phyloP scores from a whole-genome alignment of 2,888 invertebrate genomes.

The Philhelius pedissequus region DNA sequence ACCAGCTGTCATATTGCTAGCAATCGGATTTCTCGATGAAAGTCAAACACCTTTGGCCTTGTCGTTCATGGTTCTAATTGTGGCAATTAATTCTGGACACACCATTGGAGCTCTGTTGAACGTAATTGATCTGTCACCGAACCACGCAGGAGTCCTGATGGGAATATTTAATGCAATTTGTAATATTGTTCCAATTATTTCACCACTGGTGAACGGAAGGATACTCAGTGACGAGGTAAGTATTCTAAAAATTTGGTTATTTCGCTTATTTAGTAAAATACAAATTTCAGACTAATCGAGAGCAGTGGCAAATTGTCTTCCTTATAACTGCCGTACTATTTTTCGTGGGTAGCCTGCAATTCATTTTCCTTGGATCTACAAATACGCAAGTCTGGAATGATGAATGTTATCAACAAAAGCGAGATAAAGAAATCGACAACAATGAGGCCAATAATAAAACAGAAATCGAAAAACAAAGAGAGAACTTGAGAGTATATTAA shows the following conservation, averaged over 20 bases:
- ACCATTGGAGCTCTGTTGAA: constrained; percentile 79
- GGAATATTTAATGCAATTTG: constrained; percentile 81
- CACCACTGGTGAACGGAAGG: constrained; percentile 80
- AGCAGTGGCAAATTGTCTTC: constrained; percentile 85
- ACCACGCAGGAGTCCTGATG: constrained; percentile 83
- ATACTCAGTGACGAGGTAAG: constrained; percentile 76
- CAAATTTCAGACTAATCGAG: constrained; percentile 80
- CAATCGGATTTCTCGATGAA: constrained; percentile 79
- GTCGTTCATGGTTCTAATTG: constrained; percentile 80
- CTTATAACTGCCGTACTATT: constrained; percentile 84
- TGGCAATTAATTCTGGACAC: constrained; percentile 79
- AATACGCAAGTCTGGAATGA: constrained; percentile 84
- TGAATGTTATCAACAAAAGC: constrained; percentile 71
- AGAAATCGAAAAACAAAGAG: background rate
- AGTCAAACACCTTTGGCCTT: constrained; percentile 78
- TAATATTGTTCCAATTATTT: constrained; percentile 82
- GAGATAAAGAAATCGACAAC: background rate
- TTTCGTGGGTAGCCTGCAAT: constrained; percentile 83
- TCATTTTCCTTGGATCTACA: constrained; percentile 83
- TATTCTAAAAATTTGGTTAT: constrained; percentile 37
- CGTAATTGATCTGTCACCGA: constrained; percentile 83
- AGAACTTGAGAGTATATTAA: background rate
- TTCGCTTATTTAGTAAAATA: constrained; percentile 65
- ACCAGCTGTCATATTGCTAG: constrained; percentile 80
- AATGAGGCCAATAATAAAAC: background rate